A percentile compares a stretch with the other conserved stretches of the same genome.
phyloP scores from a whole-genome alignment of 2,797 vertebrate species.

The Petrocephalus sullivani region DNA sequence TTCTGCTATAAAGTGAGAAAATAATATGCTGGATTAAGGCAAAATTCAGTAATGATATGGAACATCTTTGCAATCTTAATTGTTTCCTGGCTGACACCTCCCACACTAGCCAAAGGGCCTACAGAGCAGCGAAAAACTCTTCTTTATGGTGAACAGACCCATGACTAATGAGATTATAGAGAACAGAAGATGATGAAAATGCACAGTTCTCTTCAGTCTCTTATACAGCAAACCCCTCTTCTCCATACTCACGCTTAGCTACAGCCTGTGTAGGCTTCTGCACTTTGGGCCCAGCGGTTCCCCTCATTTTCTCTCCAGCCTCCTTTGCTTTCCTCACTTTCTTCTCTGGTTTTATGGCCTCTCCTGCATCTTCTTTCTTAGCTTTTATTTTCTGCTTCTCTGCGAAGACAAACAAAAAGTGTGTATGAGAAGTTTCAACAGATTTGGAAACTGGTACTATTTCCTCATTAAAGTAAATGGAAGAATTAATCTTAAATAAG shows the following conservation, averaged over 20 bases:
- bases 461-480: background rate
- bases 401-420: background rate
- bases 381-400: background rate
- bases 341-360: background rate
- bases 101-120: background rate
- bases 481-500: background rate
- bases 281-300: background rate
- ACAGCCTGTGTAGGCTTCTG: background rate
- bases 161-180: background rate
- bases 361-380: background rate
- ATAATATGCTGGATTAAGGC: background rate
- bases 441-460: background rate
- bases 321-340: background rate
- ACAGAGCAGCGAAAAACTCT: too few species aligned
- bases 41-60: background rate
- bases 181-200: background rate
- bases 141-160: too few species aligned
- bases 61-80: background rate
- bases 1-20: background rate
- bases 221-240: background rate
- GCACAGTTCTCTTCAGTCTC: background rate
- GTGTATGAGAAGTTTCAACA: background rate
- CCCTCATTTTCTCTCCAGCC: background rate
- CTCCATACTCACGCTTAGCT: constrained; percentile 34
- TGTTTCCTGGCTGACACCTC: background rate